Conservation (phyloP, 1,140 invertebrate genomes). For the Scylla paramamosain region DNA sequence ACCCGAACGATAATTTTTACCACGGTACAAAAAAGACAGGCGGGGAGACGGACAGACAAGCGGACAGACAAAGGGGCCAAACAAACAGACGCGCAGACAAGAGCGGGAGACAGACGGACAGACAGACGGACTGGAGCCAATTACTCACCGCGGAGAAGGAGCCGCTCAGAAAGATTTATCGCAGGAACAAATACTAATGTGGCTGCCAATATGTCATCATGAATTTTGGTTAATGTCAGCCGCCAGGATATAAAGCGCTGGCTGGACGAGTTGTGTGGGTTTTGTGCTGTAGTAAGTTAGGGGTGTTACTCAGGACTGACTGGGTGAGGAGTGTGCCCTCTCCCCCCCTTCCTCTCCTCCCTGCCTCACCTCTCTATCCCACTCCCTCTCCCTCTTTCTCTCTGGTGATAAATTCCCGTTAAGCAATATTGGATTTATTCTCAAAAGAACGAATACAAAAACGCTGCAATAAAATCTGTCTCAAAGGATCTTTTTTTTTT, state of each 20-base stretch:
- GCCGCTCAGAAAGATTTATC: conserved; percentile 37
- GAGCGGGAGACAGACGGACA: not conserved
- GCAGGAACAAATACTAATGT: conserved; percentile 49
- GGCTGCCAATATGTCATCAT: conserved; percentile 47
- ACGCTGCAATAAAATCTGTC: no score
- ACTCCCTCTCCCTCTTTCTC: not conserved
- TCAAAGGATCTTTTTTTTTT: no score
- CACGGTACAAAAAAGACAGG: no score
- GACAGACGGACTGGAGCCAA: conserved; percentile 41
- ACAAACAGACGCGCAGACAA: no score
- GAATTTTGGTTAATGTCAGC: conserved; percentile 45
- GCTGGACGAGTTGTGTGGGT: not conserved
- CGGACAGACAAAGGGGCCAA: not conserved
- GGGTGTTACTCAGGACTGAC: not conserved
- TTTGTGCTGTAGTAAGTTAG: conserved; percentile 18
- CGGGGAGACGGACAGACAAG: not conserved
- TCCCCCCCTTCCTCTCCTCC: not conserved
- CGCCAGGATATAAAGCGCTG: conserved; percentile 38
- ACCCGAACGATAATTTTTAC: not conserved
- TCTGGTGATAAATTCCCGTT: no score
- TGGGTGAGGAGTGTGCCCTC: not conserved
- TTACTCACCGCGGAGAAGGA: conserved; percentile 34
- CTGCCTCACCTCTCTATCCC: not conserved
- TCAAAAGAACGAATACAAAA: no score
- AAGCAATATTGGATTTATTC: no score